Base-by-base conservation (phyloP, 2,888 invertebrate species). In the Agriotes lineatus region DNA sequence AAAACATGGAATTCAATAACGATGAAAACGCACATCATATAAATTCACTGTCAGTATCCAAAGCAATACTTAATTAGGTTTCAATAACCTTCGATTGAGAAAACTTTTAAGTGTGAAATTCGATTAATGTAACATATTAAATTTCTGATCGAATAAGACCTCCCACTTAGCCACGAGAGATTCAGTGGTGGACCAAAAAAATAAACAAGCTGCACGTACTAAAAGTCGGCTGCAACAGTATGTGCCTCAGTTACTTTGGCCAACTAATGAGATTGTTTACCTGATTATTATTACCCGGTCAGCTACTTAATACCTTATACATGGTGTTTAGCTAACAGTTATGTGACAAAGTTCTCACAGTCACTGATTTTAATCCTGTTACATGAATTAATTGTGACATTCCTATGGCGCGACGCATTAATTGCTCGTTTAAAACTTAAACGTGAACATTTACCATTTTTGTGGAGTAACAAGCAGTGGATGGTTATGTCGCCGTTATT, bases 31-130 rank as follows among this genome's bases (percentile, higher is more conserved):
- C n/a, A n/a, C n/a, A n/a, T n/a, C n/a, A n/a, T n/a, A n/a, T n/a
- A n/a, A n/a, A n/a, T n/a, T n/a, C n/a, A n/a, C n/a, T n/a, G n/a
- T n/a, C n/a, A n/a, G n/a, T n/a, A n/a, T n/a, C n/a, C n/a, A n/a
- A n/a, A n/a, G n/a, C n/a, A n/a, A n/a, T n/a, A 39, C 37, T 30
- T 10, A 50, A 62, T 50, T 57, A 14, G 57, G 64, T 64, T 56
- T 57, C 57, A 14, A 20, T 64, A 64, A 44, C 64, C 54, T 64
- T 64, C 64, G 45, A 48, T 33, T 35, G 44, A 54, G 59, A 67
- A 67, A 82, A 80, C 81, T 82, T 79, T 80, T 79, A 81, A 76
- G 82, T 80, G 83, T 83, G 79, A 82, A 83, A 83, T 82, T 83
- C 80, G 82, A 82, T 83, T 81, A 82, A 80, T 79, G 77, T 77